Evolutionary conservation across 2,797 vertebrate genomes (phyloP).

Genomic region (Anguilla marmorata): DNA sequence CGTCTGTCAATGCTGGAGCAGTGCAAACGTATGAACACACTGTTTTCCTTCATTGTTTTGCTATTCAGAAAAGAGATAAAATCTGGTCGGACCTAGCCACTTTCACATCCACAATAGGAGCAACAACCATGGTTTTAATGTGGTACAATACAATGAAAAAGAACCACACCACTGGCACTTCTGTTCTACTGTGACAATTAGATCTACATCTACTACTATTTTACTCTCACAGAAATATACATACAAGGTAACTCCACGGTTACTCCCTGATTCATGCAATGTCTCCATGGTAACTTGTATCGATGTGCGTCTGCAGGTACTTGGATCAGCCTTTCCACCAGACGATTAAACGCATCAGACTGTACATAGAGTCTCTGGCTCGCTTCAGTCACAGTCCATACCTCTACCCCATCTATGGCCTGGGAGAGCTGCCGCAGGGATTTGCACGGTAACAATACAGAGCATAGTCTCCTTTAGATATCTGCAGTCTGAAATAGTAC

Average conservation of each 20-base stretch:
- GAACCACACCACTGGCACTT: not conserved
- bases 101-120: not conserved
- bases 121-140: not conserved
- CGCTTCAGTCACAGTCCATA: constrained; percentile 69
- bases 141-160: not conserved
- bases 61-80: not conserved
- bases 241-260: not conserved
- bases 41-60: not conserved
- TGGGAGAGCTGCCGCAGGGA: constrained; percentile 74
- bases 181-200: not conserved
- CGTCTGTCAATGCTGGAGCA: not conserved
- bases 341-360: constrained; percentile 67
- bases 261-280: not conserved
- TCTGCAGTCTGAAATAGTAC: not conserved
- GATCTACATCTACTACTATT: not conserved
- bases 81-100: not conserved
- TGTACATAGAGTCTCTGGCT: constrained; percentile 69
- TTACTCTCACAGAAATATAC: not conserved
- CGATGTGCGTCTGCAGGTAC: constrained; percentile 58
- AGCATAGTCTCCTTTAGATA: not conserved
- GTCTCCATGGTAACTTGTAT: constrained; percentile 13
- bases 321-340: constrained; percentile 71
- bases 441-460: constrained; percentile 66
- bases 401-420: constrained; percentile 73
- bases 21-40: not conserved